phyloP scores from a whole-genome alignment of 2,888 invertebrate genomes.

The Julus scandinavius region DNA sequence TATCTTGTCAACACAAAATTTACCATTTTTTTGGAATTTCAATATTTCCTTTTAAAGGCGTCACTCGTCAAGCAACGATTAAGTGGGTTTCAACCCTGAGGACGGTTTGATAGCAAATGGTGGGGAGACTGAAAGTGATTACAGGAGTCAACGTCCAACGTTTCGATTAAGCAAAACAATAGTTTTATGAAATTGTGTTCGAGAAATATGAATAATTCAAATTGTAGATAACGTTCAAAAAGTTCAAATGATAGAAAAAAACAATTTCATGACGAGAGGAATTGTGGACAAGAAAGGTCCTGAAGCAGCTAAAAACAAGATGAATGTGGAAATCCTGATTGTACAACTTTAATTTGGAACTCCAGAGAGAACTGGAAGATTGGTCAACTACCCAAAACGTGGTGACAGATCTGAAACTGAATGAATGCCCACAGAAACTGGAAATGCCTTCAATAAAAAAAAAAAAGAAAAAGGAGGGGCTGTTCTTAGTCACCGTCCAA shows the following conservation, averaged over 20 bases:
- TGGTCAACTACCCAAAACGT: not conserved
- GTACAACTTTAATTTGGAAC: not conserved
- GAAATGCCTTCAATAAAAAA: not conserved
- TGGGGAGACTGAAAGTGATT: not conserved
- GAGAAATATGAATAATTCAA: too few species aligned
- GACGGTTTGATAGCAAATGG: not conserved
- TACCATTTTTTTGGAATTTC: not conserved
- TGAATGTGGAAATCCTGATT: too few species aligned
- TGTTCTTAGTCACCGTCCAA: constrained; percentile 21
- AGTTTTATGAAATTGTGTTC: too few species aligned
- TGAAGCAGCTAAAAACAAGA: not conserved
- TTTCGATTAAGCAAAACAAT: not conserved
- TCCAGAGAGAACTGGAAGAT: not conserved
- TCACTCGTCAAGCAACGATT: not conserved
- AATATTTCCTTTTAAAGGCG: not conserved
- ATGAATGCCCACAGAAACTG: not conserved
- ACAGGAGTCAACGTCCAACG: not conserved
- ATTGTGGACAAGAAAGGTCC: not conserved
- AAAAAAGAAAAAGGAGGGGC: not conserved
- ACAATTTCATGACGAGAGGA: too few species aligned
- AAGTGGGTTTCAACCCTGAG: not conserved
- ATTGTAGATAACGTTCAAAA: too few species aligned
- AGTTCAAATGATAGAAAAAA: too few species aligned
- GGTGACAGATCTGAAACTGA: not conserved
- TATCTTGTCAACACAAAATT: too few species aligned